Evolutionary conservation across 2,797 vertebrate species (phyloP).

Genomic region (Acanthiza pusilla): DNA sequence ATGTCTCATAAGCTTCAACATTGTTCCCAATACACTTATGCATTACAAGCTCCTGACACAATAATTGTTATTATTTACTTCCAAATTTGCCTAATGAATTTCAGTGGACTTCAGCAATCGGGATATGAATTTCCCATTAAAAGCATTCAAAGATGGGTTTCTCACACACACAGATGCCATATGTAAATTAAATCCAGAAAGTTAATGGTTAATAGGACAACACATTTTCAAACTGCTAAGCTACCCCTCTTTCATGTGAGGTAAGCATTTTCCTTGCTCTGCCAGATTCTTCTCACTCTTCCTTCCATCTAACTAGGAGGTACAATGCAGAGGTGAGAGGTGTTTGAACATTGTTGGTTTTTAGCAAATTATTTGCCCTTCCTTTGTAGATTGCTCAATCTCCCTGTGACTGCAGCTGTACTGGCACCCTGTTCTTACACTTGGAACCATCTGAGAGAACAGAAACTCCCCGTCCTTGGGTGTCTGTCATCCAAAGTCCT

Average conservation of each 20-base stretch:
- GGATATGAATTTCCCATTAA: background rate
- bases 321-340: background rate
- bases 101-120: background rate
- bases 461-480: background rate
- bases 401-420: background rate
- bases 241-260: accelerated
- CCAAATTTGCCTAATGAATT: background rate
- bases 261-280: background rate
- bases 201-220: background rate
- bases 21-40: background rate
- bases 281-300: background rate
- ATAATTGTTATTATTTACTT: background rate
- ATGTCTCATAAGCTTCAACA: background rate
- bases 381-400: background rate
- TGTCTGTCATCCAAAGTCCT: background rate
- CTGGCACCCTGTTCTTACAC: background rate
- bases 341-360: background rate
- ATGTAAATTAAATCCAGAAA: background rate
- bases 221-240: background rate
- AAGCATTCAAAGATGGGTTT: background rate
- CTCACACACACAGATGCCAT: background rate
- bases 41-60: background rate
- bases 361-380: background rate
- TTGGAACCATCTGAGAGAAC: background rate
- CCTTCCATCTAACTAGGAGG: accelerated